phyloP scores from a whole-genome alignment of 1,140 invertebrate genomes.

The Sitobion miscanthi region DNA sequence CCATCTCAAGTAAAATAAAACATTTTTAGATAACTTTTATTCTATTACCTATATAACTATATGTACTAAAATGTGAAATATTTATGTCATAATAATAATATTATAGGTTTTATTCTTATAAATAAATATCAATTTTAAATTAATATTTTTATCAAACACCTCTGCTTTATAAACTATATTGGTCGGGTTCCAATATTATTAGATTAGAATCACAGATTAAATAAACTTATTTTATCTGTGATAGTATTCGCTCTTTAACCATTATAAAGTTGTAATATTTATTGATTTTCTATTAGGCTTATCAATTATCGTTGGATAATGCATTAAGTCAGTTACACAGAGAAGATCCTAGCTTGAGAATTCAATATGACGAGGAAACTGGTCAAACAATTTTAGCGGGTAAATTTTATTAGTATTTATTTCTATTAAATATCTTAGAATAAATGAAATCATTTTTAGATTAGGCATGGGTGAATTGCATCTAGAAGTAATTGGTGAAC shows the following conservation, averaged over 20 bases:
- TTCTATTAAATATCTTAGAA: slow-evolving; percentile 14
- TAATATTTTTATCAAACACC: too few species aligned
- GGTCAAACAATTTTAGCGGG: slow-evolving; percentile 86
- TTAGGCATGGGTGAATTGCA: slow-evolving; percentile 96
- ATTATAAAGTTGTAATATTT: not conserved
- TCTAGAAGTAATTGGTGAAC: slow-evolving; percentile 90
- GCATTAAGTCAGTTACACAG: slow-evolving; percentile 84
- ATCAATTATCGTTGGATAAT: slow-evolving; percentile 78
- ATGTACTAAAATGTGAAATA: too few species aligned
- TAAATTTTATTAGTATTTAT: slow-evolving; percentile 59
- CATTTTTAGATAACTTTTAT: not conserved
- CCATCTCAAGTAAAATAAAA: slow-evolving; percentile 69
- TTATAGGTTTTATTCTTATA: too few species aligned
- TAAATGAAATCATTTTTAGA: slow-evolving; percentile 41
- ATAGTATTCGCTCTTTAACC: not conserved
- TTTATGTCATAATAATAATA: too few species aligned
- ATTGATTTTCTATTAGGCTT: slow-evolving; percentile 62
- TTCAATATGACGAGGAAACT: slow-evolving; percentile 76
- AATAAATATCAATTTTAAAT: too few species aligned
- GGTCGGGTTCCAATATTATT: not conserved
- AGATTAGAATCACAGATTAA: not conserved
- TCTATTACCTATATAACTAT: too few species aligned
- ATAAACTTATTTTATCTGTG: too few species aligned
- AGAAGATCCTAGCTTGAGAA: slow-evolving; percentile 93
- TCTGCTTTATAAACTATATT: not conserved